Evolutionary conservation across 92 coral and sea anemone genomes (phyloP), one percentile per base, ranked within the genome.

Genomic region (Hydrozoanthus gracilis): DNA sequence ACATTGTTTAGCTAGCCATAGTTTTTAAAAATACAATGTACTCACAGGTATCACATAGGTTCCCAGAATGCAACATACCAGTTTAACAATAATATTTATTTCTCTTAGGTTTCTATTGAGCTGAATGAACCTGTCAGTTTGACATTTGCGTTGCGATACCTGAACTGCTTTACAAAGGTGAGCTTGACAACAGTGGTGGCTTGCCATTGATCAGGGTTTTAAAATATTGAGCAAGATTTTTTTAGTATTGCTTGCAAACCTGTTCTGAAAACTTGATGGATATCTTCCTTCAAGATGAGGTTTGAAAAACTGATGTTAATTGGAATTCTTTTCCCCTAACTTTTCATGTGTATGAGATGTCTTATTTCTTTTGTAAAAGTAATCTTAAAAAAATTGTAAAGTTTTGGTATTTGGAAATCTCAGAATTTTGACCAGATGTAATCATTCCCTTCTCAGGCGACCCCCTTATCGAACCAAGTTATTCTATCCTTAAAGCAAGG

Each of bases 91-190:
- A 76, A 16, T 83, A 10, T 49, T 67, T 1, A 14, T 8, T 74
- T 44, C 6, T 58, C 84, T 35, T 86, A 96, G 99, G 93, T 96
- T 45, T 90, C 95, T 14, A 95, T 96, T 82, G 96, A 96, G 14
- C 87, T 95, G 13, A 90, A 95, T 77, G 96, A 96, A 80, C 92
- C 98, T 0, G 98, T 94, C 45, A 90, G 86, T 55, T 94, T 96
- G 51, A 96, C 99, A 7, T 96, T 96, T 92, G 99, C 99, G 5
- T 87, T 94, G 3, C 93, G 99, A 89, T 96, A 96, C 91, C 92
- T 96, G 58, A 95, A 92, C 92, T 90, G 88, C 83, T 96, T 96
- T 88, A 94, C 95, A 15, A 96, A 96, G 95, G 98, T 94, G 83
- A 80, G 89, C 27, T 20, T 5, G 11, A 7, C 5, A 35, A 27